Evolutionary conservation across 2,888 invertebrate genomes (phyloP).

Genomic region (Eupelmus urozonus): DNA sequence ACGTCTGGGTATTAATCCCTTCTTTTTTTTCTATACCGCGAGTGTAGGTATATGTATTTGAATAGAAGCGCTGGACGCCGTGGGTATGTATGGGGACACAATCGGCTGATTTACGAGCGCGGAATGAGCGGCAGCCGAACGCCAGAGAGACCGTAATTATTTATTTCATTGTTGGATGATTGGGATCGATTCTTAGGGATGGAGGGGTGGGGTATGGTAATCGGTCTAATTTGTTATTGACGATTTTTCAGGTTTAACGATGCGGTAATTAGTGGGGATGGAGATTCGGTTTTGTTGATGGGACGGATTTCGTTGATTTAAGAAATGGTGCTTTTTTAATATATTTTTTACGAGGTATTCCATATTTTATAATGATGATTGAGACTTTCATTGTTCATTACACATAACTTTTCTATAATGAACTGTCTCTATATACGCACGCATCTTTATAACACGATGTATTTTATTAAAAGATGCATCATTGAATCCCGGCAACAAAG

Average conservation of each 20-base stretch:
- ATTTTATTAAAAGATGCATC: too few relatives aligned
- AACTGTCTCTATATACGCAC: too few relatives aligned
- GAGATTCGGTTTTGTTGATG: too few relatives aligned
- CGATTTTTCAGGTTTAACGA: not conserved
- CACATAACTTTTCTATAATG: too few relatives aligned
- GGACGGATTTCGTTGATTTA: too few relatives aligned
- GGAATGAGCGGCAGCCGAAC: slow-evolving; percentile 12
- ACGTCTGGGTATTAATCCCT: slow-evolving; percentile 29
- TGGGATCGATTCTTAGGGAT: not conserved
- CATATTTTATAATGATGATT: too few relatives aligned
- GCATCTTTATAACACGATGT: too few relatives aligned
- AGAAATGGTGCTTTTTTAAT: too few relatives aligned
- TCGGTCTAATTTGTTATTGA: not conserved
- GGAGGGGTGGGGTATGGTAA: not conserved
- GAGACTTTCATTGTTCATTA: too few relatives aligned
- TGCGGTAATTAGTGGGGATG: too few relatives aligned
- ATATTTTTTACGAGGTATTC: too few relatives aligned
- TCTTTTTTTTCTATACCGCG: slow-evolving; percentile 7
- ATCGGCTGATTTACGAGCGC: slow-evolving; percentile 38
- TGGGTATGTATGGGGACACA: slow-evolving; percentile 1
- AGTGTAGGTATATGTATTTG: slow-evolving; percentile 39
- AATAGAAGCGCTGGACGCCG: slow-evolving; percentile 12
- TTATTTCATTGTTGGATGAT: slow-evolving; percentile 34
- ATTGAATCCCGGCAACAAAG: too few relatives aligned
- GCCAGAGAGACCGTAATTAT: slow-evolving; percentile 18